Percentiles rank a stretch among this genome's conserved stretches.
Evolutionary conservation across 2,888 invertebrate species (phyloP).

Genomic region (Norana najaformis): DNA sequence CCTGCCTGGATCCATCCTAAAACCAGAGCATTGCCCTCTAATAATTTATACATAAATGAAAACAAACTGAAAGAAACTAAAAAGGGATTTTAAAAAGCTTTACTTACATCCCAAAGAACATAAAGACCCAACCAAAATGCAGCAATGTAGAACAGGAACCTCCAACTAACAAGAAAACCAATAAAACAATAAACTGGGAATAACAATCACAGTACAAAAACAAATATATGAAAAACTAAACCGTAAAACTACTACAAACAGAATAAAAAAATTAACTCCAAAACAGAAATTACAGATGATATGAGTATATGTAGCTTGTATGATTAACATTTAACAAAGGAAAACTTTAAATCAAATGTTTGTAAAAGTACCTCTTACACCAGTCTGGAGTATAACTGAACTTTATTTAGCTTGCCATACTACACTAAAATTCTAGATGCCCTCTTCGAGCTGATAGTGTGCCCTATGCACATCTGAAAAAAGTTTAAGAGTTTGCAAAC

Average conservation of each 20-base stretch:
- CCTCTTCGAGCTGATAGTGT: neutral
- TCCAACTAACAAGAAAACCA: conserved; percentile 40
- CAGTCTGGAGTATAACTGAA: neutral
- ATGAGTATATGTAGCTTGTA: neutral
- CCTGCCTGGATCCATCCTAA: neutral
- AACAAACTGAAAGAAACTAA: neutral
- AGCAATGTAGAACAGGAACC: conserved; percentile 44
- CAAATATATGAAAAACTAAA: conserved; percentile 14
- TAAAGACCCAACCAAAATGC: conserved; percentile 43
- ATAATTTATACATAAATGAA: neutral
- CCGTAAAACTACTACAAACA: neutral
- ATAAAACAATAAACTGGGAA: conserved; percentile 24
- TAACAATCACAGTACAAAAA: neutral
- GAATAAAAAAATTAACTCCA: neutral
- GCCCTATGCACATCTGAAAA: neutral
- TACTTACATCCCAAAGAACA: conserved; percentile 45
- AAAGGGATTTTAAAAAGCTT: conserved; percentile 7
- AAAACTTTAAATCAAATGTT: neutral
- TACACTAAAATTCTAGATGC: neutral
- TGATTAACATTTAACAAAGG: neutral
- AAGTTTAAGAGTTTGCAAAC: neutral
- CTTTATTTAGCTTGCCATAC: neutral
- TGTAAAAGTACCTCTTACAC: neutral
- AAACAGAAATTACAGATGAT: neutral
- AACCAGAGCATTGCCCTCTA: neutral